Evolutionary conservation across 2,888 invertebrate genomes (phyloP).

Genomic region (Drosophila buzzatii): DNA sequence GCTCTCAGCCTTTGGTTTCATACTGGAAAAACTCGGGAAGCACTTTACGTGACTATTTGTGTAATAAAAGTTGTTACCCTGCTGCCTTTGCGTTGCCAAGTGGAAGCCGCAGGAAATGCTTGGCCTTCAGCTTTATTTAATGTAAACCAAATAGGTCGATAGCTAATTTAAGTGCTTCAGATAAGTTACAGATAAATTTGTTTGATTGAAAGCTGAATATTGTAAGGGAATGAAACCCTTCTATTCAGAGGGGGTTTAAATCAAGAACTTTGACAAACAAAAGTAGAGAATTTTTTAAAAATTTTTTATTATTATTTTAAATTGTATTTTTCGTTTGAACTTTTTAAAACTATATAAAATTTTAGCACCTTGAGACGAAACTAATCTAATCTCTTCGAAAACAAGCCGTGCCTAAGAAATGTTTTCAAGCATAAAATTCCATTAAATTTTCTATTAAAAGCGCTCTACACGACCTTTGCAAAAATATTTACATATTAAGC

Average conservation of each 20-base stretch:
- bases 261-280: neutral
- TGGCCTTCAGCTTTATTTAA: conserved; percentile 10
- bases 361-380: neutral
- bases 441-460: neutral
- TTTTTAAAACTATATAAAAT: neutral
- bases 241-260: neutral
- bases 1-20: conserved; percentile 30
- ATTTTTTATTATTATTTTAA: neutral
- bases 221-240: neutral
- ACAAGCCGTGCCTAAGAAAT: neutral
- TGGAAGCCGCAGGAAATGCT: conserved; percentile 14
- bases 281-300: too few species aligned
- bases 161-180: conserved; percentile 2
- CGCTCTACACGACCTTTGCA: neutral
- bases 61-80: conserved; percentile 13
- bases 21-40: conserved; percentile 15
- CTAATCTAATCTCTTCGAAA: neutral
- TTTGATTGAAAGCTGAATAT: neutral
- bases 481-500: neutral
- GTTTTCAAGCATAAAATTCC: conserved; percentile 5
- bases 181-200: neutral
- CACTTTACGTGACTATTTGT: conserved; percentile 44
- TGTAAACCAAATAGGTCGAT: conserved; percentile 1
- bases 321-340: neutral
- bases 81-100: neutral